Evolutionary conservation across 1,140 invertebrate genomes (phyloP), one percentile per base, ranked within the genome.

Genomic region (Papilio polytes): DNA sequence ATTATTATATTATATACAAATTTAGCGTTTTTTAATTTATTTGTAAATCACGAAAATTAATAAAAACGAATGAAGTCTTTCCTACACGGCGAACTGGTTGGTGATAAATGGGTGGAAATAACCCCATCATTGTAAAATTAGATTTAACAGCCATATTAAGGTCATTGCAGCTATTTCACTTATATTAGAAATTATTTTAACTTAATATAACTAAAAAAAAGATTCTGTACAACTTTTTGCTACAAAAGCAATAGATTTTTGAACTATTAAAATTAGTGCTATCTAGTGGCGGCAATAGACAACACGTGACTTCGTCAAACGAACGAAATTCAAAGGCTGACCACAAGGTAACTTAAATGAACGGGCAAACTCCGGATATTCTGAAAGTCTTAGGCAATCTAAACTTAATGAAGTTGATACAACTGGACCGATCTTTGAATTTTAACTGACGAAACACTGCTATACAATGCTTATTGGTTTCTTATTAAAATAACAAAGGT

Each of bases 331-430:
- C 59, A 26, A 63, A 63, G 10, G 10, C 59, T 26, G 59, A 63
- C 59, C 59, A 26, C 59, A 13, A 12, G 22, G 59, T 26, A 63
- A 63, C 59, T 63, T 63, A 63, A 63, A 63, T 63, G 59, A 63
- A 22, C 22, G 22, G 59, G 10, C 59, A 63, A 63, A 63, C 59
- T 63, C 12, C 59, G 3, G 59, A 63, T 26, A 63, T 22, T 63
- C 26, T 9, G 53, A 63, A 63, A 63, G 59, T 13, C 59, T 18
- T 26, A 26, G 22, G 13, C 59, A 63, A 63, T 63, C 59, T 12
- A 12, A 63, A 63, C 59, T 63, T 26, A 12, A 63, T 22, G 59
- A 63, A 63, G 59, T 63, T 63, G 22, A 63, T 22, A 1, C 20
- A 63, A 63, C 10, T 63, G 3, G 22, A n/a, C 53, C 2, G 18